Evolutionary conservation across 2,888 invertebrate species (phyloP).

Genomic region (Dynastes maya): DNA sequence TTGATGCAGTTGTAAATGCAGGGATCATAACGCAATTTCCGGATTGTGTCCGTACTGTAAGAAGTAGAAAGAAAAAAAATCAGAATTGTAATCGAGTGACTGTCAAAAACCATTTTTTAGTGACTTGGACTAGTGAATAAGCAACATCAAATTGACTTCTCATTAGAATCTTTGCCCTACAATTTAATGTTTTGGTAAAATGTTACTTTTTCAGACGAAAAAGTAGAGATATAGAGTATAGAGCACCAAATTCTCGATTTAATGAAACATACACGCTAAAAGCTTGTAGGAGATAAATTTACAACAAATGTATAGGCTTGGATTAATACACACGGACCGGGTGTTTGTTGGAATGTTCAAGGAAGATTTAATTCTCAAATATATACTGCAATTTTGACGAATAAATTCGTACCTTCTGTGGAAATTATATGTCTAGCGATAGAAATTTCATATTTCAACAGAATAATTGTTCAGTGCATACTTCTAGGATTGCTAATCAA

Average conservation of each 20-base stretch:
- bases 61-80: background rate
- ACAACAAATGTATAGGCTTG: background rate
- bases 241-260: too few relatives aligned
- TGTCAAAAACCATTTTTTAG: background rate
- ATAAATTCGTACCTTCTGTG: background rate
- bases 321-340: background rate
- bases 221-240: background rate
- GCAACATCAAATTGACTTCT: background rate
- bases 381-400: slow-evolving; percentile 1
- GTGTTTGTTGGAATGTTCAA: background rate
- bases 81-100: background rate
- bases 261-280: background rate
- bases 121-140: background rate
- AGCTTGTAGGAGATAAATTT: background rate
- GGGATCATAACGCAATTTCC: background rate
- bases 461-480: background rate
- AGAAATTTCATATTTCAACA: background rate
- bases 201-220: background rate
- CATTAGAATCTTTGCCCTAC: background rate
- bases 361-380: slow-evolving; percentile 2
- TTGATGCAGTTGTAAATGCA: background rate
- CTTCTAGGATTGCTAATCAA: background rate
- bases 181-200: background rate
- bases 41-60: background rate
- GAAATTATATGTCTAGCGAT: background rate